These are phyloP conservation scores for Mesocricetus auratus DNA, from an alignment of 2,113 vertebrate genomes.

Conservation along the genomic window DNA sequence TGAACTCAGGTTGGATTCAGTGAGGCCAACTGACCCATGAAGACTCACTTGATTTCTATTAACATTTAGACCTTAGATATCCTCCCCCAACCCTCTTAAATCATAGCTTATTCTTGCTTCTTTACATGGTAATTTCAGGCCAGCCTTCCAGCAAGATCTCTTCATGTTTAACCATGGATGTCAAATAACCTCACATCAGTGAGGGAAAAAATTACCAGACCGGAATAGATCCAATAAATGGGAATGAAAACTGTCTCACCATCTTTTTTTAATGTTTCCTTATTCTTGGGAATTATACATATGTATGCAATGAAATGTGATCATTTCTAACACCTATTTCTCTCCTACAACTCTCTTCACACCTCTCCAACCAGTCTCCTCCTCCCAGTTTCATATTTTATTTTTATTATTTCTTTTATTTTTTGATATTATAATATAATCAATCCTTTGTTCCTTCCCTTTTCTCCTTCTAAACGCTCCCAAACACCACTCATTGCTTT, in stretches of 20 bases:
- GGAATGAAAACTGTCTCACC: not conserved
- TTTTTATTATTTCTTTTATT: not conserved
- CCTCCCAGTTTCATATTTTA: not conserved
- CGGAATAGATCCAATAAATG: not conserved
- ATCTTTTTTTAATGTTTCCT: not conserved
- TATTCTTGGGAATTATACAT: not conserved
- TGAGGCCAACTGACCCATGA: not conserved
- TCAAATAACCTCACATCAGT: not conserved
- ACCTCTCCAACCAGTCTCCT: not conserved
- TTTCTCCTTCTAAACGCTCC: not conserved
- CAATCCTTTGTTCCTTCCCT: not conserved
- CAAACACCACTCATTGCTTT: not conserved
- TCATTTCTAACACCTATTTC: not conserved
- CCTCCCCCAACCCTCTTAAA: not conserved
- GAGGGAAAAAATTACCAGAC: not conserved
- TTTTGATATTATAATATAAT: not conserved
- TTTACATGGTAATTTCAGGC: not conserved
- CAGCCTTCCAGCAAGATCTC: not conserved
- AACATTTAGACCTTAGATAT: fast-evolving
- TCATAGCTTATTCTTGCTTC: not conserved
- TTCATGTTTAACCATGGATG: not conserved
- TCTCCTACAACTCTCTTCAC: not conserved
- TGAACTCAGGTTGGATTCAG: not conserved
- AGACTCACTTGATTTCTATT: fast-evolving
- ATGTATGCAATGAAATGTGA: not conserved